Conservation (phyloP, 37 sponge, comb jelly and placozoan species). For the Crambe crambe region DNA sequence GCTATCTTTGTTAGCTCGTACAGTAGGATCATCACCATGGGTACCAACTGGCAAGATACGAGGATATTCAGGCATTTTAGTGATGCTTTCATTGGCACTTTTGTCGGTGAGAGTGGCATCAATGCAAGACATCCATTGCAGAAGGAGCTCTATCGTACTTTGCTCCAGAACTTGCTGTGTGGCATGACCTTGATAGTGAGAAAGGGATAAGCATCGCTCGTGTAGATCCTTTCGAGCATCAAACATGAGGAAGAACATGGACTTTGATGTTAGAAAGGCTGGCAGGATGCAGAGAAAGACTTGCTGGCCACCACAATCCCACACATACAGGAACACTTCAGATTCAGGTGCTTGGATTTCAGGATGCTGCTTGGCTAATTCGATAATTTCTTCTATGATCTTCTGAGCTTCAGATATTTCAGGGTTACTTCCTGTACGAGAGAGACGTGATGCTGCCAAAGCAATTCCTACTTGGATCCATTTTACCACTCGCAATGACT, state of each 20-base stretch:
- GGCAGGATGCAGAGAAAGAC: conserved; percentile 52
- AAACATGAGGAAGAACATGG: conserved; percentile 53
- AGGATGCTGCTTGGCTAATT: not conserved
- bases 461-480: not conserved
- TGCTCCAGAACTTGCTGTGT: not conserved
- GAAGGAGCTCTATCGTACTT: conserved; percentile 8
- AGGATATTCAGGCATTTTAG: not conserved
- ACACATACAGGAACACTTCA: conserved; percentile 30
- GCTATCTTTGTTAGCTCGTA: not conserved
- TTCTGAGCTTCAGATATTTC: not conserved
- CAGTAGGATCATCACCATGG: conserved; percentile 31
- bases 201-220: not conserved
- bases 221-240: conserved; percentile 40
- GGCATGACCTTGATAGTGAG: conserved; percentile 13
- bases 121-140: conserved; percentile 49
- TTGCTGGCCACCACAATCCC: conserved; percentile 75
- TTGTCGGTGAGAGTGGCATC: not conserved
- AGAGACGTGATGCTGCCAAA: not conserved
- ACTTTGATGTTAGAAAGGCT: conserved; percentile 46
- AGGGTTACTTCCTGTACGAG: not conserved
- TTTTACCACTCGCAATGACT: not conserved
- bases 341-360: not conserved
- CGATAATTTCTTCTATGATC: not conserved
- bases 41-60: conserved; percentile 41
- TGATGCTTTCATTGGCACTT: not conserved